Evolutionary conservation across 2,113 vertebrate genomes (phyloP), one percentile per base, ranked within the genome.

Genomic region (Dasyprocta punctata): DNA sequence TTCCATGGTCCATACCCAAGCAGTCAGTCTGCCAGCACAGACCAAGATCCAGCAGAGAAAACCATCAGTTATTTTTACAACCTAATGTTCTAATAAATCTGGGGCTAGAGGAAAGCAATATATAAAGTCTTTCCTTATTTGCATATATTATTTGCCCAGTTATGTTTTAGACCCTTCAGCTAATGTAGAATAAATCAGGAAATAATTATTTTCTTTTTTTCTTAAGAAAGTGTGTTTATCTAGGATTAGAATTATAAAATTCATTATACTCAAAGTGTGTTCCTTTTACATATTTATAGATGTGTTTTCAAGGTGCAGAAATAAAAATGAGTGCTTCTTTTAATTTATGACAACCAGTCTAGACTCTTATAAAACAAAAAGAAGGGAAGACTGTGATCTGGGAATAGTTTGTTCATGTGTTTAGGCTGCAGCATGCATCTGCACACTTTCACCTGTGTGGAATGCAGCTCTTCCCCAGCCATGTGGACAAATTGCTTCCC

Each of bases 161-260:
- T 97, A 88, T 96, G 85, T 92, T 96, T 95, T 97, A 86, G 90
- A 56, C 49, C 65, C 77, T 90, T 86, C 87, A 89, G 60, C 41
- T 96, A 94, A 97, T 96, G 97, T 94, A 92, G 82, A 96, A 95
- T 93, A 96, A 96, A 96, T 92, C 82, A 95, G n/a, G 49, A 96
- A 96, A 98, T 95, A 95, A 97, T 96, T 88, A 52, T 95, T 95
- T 98, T 92, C 92, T 61, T 44, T 89, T 83, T 78, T 92, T 60
- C 80, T 24, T 52, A 82, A 61, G 60, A 96, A 97, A 92, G 49
- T 86, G 41, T 85, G 41, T 83, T 94, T 97, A 94, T 91, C 75
- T 95, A 93, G 81, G 78, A 92, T 86, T 71, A 90, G 78, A 89
- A 96, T 96, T 92, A 92, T 89, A 92, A 96, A 97, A 94, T 86